phyloP scores from a whole-genome alignment of 2,797 vertebrate genomes.

The Syndactyla subalaris region DNA sequence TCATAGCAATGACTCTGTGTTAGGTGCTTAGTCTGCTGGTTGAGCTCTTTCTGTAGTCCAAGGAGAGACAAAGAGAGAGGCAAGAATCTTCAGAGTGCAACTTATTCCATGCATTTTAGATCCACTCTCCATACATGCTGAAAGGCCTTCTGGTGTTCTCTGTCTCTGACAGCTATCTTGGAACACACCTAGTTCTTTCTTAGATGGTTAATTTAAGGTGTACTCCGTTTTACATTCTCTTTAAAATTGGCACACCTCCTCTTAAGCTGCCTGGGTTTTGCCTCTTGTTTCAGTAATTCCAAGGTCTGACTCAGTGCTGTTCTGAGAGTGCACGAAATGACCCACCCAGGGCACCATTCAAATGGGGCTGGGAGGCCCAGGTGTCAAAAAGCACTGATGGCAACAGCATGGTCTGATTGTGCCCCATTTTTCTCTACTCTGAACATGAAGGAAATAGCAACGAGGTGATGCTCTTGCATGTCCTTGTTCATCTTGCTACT shows the following conservation, averaged over 20 bases:
- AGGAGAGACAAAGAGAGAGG: not conserved
- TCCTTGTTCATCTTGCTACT: not conserved
- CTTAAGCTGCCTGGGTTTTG: not conserved
- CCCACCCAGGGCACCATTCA: fast-evolving
- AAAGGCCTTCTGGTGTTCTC: not conserved
- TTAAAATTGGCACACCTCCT: not conserved
- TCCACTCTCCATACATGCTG: not conserved
- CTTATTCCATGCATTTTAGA: not conserved
- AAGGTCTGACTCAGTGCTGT: not conserved
- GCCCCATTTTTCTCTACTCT: no score
- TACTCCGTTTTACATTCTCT: not conserved
- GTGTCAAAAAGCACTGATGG: not conserved
- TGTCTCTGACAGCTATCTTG: not conserved
- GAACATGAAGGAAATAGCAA: not conserved
- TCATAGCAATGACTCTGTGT: not conserved
- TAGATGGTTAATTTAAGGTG: not conserved
- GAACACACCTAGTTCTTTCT: not conserved
- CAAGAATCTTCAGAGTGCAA: not conserved
- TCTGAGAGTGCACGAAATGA: not conserved
- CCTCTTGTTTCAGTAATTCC: not conserved
- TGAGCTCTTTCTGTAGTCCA: not conserved
- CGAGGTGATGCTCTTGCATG: fast-evolving
- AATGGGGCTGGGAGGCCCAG: not conserved
- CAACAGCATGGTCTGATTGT: not conserved
- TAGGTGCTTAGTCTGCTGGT: not conserved